Evolutionary conservation across 2,888 invertebrate species (phyloP), one percentile per base, ranked within the genome.

Genomic region (Sylvicola cinctus): DNA sequence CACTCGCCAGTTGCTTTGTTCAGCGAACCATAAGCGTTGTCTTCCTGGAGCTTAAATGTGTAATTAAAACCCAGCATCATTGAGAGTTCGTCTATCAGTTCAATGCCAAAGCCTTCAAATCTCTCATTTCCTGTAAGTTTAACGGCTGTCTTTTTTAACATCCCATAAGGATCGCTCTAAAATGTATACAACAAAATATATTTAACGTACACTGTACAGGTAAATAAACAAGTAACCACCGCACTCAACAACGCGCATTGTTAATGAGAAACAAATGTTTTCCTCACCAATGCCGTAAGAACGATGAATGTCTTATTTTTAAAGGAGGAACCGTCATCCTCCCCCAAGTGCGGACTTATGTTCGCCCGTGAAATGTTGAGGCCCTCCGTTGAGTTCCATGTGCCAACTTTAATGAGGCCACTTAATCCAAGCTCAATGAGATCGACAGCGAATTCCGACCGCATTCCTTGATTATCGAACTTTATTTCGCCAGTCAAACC

Each of bases 111-210:
- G 5, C 87, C 87, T 58, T 87, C 85, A 49, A 70, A 88, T 13
- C 76, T 69, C 40, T 78, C 80, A 47, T 88, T 88, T 2, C 85
- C 87, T 32, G 65, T 65, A 36, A 81, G 60, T 41, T 62, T 65
- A 30, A 46, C 58, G 12, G 72, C 52, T 0, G 76, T 73, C 46
- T 78, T 70, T 50, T 76, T 85, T 12, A 77, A 51, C 81, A 88
- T 85, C 8, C 83, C 79, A 46, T 91, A 93, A 0, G 93, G 93
- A 29, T 72, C 68, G 49, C 77, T 83, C 87, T 88, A n/a, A n/a
- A n/a, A n/a, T n/a, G n/a, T n/a, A n/a, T n/a, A n/a, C n/a, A n/a
- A n/a, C n/a, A n/a, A n/a, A n/a, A n/a, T n/a, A n/a, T n/a, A n/a
- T n/a, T n/a, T n/a, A n/a, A n/a, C n/a, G n/a, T n/a, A n/a, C n/a